Base-by-base conservation (phyloP, 2,888 invertebrate species). In the Drosophila austrosaltans region DNA sequence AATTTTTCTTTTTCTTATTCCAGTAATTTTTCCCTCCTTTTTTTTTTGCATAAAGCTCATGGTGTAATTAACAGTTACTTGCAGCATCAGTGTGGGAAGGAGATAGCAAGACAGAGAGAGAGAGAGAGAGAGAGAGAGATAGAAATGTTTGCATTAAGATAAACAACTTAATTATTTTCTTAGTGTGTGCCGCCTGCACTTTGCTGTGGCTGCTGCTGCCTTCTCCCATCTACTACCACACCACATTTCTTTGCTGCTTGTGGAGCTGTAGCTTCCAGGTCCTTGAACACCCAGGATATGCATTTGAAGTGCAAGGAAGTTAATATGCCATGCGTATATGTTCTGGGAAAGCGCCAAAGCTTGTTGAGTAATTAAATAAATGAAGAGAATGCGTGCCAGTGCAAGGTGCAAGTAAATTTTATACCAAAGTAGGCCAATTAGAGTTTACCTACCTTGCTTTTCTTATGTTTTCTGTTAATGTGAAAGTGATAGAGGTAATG, bases 91-190 rank as follows among this genome's bases (percentile, higher is more conserved):
- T 39, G 39, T 20, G 22, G n/a, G 16, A 30, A 22, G 30, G 32
- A 6, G 32, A 1, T 2, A 12, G 28, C 6, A 1, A 20, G 62
- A 36, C 42, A 22, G 30, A 16, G 48, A 12, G 39, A 32, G 30
- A 44, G 66, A 44, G 67, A n/a, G 10, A 40, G 16, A 16, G 16
- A 16, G 16, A 16, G 67, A 30, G 30, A 75, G 81, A 82, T 67
- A 30, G 40, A 75, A 82, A 82, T 82, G 79, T 79, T 76, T 76
- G 81, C 83, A 76, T 80, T 83, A 83, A 87, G 85, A 87, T 86
- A 85, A 86, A 86, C 83, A 86, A 86, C 85, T 87, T 88, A 86
- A 86, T 86, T 85, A 85, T 87, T 81, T 86, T 79, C 69, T 56
- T 71, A 54, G 68, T 53, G 54, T 53, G 57, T 53, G 69, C 44